A percentile compares a stretch with the other conserved stretches of the same genome.
Evolutionary conservation across 2,113 vertebrate genomes (phyloP).

Genomic region (Dipodomys stephensi): DNA sequence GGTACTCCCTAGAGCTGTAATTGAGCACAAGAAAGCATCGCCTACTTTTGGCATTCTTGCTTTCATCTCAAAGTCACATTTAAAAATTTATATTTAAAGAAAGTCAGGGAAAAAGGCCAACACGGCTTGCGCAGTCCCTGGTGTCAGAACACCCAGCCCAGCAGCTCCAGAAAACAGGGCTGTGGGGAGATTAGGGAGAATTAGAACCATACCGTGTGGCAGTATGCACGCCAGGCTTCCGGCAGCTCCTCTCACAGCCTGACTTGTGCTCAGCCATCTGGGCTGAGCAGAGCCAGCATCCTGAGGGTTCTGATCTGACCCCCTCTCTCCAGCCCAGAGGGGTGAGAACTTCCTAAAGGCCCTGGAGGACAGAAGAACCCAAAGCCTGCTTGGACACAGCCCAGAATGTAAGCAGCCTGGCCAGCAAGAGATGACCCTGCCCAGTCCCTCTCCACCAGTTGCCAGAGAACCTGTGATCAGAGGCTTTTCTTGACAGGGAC

Average conservation of each 20-base stretch:
- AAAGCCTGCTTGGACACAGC: not conserved
- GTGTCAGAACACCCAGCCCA: conserved; percentile 64
- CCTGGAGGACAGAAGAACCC: too few species aligned
- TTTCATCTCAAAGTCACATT: conserved; percentile 80
- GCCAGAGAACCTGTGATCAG: not conserved
- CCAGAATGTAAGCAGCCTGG: not conserved
- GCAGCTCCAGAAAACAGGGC: conserved; percentile 38
- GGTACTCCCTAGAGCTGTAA: conserved; percentile 77
- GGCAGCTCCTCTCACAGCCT: not conserved
- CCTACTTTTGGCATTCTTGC: conserved; percentile 72
- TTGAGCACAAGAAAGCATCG: conserved; percentile 74
- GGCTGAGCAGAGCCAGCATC: not conserved
- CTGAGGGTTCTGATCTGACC: not conserved
- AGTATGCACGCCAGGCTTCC: not conserved
- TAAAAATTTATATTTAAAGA: conserved; percentile 76
- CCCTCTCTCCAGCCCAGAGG: not conserved
- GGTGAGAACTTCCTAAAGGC: conserved; percentile 15
- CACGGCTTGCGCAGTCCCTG: not conserved
- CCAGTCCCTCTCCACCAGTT: not conserved
- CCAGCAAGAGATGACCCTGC: not conserved
- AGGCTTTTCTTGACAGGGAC: not conserved
- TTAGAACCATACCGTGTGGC: not conserved
- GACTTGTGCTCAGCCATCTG: rapidly evolving
- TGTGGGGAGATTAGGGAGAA: conserved; percentile 53
- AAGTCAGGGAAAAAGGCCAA: conserved; percentile 74